Conservation (phyloP, 2,797 vertebrate species). For the Phrynocephalus forsythii region DNA sequence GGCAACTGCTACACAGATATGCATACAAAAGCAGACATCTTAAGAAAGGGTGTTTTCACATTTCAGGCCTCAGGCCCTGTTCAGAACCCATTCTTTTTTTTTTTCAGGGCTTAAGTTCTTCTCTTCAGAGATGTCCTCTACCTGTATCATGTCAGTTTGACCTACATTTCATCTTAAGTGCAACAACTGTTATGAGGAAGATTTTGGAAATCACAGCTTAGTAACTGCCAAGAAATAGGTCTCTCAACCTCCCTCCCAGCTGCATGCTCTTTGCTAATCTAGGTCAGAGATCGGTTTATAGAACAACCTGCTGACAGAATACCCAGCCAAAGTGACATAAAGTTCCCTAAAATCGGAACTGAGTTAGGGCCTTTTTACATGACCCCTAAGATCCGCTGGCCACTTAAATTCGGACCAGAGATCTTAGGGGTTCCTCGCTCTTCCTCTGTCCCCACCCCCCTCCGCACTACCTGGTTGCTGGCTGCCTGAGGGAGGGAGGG, state of each 20-base stretch:
- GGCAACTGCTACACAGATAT: background rate
- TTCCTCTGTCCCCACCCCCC: too few species aligned
- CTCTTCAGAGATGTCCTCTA: background rate
- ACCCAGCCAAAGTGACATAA: too few species aligned
- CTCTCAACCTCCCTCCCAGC: background rate
- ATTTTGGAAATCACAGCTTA: background rate
- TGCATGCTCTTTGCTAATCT: too few species aligned
- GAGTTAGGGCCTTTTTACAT: too few species aligned
- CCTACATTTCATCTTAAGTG: background rate
- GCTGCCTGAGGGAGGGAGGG: too few species aligned
- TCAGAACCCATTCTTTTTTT: background rate
- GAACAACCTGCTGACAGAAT: too few species aligned
- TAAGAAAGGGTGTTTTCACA: background rate
- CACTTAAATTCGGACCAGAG: too few species aligned
- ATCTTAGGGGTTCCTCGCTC: too few species aligned
- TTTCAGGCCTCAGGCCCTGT: background rate
- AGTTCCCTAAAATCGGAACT: too few species aligned
- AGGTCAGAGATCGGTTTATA: too few species aligned
- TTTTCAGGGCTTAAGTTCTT: background rate
- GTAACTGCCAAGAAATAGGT: background rate
- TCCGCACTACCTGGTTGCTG: too few species aligned
- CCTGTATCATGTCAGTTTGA: background rate
- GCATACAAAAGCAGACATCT: background rate
- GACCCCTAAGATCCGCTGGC: too few species aligned
- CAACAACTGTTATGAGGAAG: background rate